Base-by-base conservation (phyloP, 2,797 vertebrate genomes). In the Brotula barbata region DNA sequence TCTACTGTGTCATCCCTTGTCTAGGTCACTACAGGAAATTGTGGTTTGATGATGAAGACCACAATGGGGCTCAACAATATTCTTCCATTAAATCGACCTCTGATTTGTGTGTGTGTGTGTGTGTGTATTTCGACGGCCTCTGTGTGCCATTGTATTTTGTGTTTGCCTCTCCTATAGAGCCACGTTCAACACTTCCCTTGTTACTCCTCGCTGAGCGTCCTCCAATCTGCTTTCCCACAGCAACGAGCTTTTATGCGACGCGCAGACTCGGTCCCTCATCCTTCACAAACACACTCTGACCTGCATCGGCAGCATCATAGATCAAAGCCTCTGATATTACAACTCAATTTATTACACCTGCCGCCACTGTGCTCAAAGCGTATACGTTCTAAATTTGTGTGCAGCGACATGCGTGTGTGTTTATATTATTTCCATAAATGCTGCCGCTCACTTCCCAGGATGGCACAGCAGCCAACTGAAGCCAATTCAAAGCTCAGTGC, bases 311-410 rank as follows among this genome's bases (percentile, higher is more conserved):
- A 43, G 77, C 62, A 45, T 42, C 64, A 37, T 64, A 87, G 90
- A 90, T 91, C 87, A 91, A 90, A 91, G 88, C 81, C 79, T 22
- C 71, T 45, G 55, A 67, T 75, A 72, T 73, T 79, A 80, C 68
- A 58, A 60, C 67, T 58, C 73, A 69, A 86, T 90, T 73, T 85
- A 70, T 70, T 85, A 78, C 87, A 87, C 80, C 81, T 81, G 80
- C 79, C 63, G 57, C 76, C 46, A 62, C 80, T 67, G 58, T 49
- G 69, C 44, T 49, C 15, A 68, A 70, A 73, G 77, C 75, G 66
- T 64, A 34, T 25, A 53, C 49, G 13, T 46, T 23, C 45, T 14
- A 15, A 14, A 17, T 31, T 52, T 61, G 64, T 66, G 22, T 36
- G 20, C 16, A 19, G 36, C 49, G 42, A 25, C 41, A 8, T 28